Evolutionary conservation across 2,797 vertebrate species (phyloP), one percentile per base, ranked within the genome.

Genomic region (Eurystomus glaucurus): DNA sequence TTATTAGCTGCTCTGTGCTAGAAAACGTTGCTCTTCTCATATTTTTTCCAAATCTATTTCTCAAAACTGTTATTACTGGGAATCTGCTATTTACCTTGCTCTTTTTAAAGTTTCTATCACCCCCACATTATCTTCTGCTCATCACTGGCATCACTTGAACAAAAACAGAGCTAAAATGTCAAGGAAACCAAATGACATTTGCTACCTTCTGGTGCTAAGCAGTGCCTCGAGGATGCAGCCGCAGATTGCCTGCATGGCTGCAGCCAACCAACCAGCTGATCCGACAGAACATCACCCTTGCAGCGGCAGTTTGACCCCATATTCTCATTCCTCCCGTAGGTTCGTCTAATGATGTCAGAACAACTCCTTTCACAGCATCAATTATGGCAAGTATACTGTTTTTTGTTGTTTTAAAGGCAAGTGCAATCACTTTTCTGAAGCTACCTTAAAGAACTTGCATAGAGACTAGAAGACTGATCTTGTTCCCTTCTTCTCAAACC

Each of bases 171-270:
- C 21, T 65, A 41, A 58, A 61, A 13, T 0, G 0, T 45, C 52
- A 78, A 75, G 51, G 52, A 50, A 94, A 41, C 11, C 25, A 29
- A 72, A 37, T 0, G 29, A 45, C 48, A 54, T 39, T 28, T 52
- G 51, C 61, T 65, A n/a, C 50, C 39, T 60, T 45, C 18, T 0
- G 0, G 37, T 6, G 33, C 41, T 25, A 12, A 11, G 3, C 0
- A 0, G 41, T n/a, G 45, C 65, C 52, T 71, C 0, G 0, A 84
- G 46, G 54, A 66, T 41, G 51, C 33, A 62, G 52, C 45, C 31
- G 6, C 0, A 20, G 29, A 10, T 15, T 23, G 48, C 21, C 58
- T 20, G 23, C 20, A 28, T 0, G 4, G 2, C 45, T 51, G 50
- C 0, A 52, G 87, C 45, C 72, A 41, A 60, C 66, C 35, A 58